These are phyloP conservation scores for Corythornis madagascariensis DNA, from an alignment of 2,113 vertebrate species.

Conservation along the genomic window DNA sequence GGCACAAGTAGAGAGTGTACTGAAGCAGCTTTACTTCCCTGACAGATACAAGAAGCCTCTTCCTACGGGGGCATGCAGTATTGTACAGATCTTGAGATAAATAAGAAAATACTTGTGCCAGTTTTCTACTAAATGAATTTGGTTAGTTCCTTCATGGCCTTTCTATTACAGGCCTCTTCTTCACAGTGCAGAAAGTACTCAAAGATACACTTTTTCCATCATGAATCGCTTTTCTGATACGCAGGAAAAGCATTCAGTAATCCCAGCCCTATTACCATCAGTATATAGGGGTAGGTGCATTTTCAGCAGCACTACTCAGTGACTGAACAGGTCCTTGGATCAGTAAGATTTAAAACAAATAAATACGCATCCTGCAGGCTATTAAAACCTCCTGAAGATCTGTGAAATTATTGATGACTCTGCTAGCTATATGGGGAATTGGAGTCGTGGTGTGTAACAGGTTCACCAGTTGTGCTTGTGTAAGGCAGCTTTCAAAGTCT, in stretches of 20 bases:
- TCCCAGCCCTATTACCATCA: background rate
- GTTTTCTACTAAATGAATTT: background rate
- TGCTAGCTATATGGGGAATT: background rate
- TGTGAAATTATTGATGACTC: conserved; percentile 30
- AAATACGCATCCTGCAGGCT: background rate
- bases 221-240: background rate
- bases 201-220: background rate
- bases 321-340: background rate
- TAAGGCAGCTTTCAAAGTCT: conserved; percentile 21
- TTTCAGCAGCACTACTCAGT: background rate
- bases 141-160: background rate
- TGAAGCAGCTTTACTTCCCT: background rate
- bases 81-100: background rate
- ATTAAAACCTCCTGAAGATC: conserved; percentile 5
- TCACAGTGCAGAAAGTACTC: background rate
- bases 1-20: background rate
- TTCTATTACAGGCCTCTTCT: background rate
- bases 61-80: background rate
- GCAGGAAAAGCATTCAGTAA: background rate
- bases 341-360: conserved; percentile 28
- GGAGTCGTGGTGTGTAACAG: background rate
- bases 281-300: background rate
- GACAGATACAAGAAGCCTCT: background rate
- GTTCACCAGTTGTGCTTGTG: conserved; percentile 6
- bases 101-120: background rate